phyloP scores from a whole-genome alignment of 1,140 invertebrate species.

The Brachionus calyciflorus region DNA sequence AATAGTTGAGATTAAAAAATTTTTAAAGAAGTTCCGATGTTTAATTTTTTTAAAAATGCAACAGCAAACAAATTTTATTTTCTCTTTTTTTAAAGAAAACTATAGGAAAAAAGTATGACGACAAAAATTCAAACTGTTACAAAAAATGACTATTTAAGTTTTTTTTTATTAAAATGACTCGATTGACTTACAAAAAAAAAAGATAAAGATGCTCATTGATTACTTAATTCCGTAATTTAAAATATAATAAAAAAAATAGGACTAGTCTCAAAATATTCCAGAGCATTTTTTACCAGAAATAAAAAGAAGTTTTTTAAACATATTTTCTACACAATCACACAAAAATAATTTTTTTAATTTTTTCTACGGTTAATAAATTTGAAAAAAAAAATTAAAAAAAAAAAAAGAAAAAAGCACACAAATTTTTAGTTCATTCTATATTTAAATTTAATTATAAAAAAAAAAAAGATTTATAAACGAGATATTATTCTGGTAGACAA shows the following conservation, averaged over 20 bases:
- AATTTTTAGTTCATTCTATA: neutral
- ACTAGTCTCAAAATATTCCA: constrained; percentile 25
- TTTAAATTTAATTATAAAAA: neutral
- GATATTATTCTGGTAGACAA: constrained; percentile 17
- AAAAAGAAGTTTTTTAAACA: constrained; percentile 34
- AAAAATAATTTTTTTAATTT: neutral
- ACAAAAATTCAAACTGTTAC: constrained; percentile 6
- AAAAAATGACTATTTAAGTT: constrained; percentile 42
- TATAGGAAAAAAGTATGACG: neutral
- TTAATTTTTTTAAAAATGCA: constrained; percentile 14
- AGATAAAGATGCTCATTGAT: neutral
- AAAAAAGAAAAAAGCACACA: constrained; percentile 17
- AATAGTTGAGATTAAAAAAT: constrained; percentile 32
- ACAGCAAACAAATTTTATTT: constrained; percentile 45
- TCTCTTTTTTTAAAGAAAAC: neutral
- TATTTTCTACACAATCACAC: constrained; percentile 39
- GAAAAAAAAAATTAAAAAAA: no score
- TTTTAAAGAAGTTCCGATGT: neutral
- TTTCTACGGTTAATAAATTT: constrained; percentile 9
- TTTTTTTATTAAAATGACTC: constrained; percentile 31
- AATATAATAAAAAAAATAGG: neutral
- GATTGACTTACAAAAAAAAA: constrained; percentile 13
- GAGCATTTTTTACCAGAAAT: neutral
- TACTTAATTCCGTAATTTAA: neutral
- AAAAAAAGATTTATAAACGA: constrained; percentile 33